Evolutionary conservation across 1,140 invertebrate species (phyloP).

Genomic region (Druon quercuslanigerum): DNA sequence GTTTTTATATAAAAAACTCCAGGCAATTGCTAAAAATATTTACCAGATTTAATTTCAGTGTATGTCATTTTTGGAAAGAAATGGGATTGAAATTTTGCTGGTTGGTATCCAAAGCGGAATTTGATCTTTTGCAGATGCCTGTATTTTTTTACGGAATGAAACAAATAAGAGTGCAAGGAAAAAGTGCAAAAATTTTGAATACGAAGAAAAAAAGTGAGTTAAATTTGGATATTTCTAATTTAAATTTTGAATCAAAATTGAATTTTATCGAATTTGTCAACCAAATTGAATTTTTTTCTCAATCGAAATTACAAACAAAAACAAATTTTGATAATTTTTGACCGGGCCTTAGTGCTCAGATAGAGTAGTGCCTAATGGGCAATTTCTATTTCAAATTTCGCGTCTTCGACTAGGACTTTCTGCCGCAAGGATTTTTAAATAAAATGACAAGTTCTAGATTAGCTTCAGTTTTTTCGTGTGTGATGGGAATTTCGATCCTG

Average conservation of each 20-base stretch:
- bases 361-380: conserved; percentile 71
- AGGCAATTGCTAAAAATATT: too few relatives aligned
- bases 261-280: neutral
- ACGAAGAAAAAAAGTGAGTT: too few relatives aligned
- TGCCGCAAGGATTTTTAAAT: conserved; percentile 36
- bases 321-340: conserved; percentile 46
- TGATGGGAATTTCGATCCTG: conserved; percentile 33
- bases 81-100: neutral
- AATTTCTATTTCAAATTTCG: conserved; percentile 43
- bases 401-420: conserved; percentile 51
- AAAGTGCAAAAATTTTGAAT: too few relatives aligned
- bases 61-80: neutral
- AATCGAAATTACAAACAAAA: conserved; percentile 29
- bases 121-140: neutral
- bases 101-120: neutral
- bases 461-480: conserved; percentile 3
- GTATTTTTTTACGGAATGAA: too few relatives aligned
- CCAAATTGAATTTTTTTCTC: neutral
- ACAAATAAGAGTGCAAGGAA: too few relatives aligned
- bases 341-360: conserved; percentile 71
- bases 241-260: neutral
- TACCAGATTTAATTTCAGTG: neutral
- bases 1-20: too few relatives aligned
- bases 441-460: conserved; percentile 1
- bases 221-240: too few relatives aligned